These are phyloP conservation scores for Rhynchotus rufescens DNA, from an alignment of 2,797 vertebrate species.

Conservation along the genomic window DNA sequence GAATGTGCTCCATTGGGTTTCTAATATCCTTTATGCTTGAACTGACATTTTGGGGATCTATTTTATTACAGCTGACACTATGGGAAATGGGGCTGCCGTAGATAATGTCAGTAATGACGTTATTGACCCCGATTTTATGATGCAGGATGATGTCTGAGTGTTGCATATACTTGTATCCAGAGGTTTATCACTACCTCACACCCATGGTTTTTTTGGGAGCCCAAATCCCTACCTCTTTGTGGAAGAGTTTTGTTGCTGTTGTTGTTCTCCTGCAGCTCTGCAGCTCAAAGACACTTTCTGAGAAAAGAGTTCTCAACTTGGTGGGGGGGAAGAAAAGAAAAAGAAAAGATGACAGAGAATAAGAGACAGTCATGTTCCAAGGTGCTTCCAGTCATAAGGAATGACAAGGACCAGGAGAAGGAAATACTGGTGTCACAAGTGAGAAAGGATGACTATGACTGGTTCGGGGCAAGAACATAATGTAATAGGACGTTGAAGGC, in stretches of 20 bases:
- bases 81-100: constrained; percentile 31
- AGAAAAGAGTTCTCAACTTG: not conserved
- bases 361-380: not conserved
- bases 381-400: not conserved
- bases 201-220: not conserved
- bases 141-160: not conserved
- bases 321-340: no score
- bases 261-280: not conserved
- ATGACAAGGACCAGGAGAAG: not conserved
- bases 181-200: constrained; percentile 8
- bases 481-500: not conserved
- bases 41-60: constrained; percentile 63
- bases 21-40: constrained; percentile 61
- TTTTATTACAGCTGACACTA: constrained; percentile 43
- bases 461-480: not conserved
- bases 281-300: not conserved
- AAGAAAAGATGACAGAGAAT: not conserved
- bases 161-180: not conserved
- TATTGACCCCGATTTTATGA: constrained; percentile 59
- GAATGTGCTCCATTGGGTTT: constrained; percentile 68
- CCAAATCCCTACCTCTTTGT: not conserved
- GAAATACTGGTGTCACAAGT: not conserved
- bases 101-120: constrained; percentile 40
- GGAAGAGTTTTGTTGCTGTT: not conserved
- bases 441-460: not conserved